Percentiles rank a stretch among this genome's conserved stretches.
These are phyloP conservation scores for Semotilus atromaculatus DNA, from an alignment of 2,797 vertebrate species.

Conservation along the genomic window DNA sequence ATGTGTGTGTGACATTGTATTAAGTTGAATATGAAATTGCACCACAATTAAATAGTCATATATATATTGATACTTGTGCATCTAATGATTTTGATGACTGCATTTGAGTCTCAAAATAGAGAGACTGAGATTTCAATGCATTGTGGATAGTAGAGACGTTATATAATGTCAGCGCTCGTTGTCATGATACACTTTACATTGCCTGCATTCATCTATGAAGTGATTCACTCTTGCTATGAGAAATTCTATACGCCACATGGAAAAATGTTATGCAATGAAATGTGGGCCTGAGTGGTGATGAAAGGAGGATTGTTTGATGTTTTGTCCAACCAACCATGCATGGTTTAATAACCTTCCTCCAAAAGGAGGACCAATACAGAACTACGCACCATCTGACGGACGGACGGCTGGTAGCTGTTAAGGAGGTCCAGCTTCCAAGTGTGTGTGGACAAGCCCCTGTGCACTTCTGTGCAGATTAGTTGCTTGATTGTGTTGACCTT, in stretches of 20 bases:
- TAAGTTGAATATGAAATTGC: not conserved
- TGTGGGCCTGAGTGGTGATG: slow-evolving; percentile 10
- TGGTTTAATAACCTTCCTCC: slow-evolving; percentile 16
- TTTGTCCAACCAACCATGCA: slow-evolving; percentile 14
- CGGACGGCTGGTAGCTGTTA: not conserved
- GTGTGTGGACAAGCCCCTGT: slow-evolving; percentile 22
- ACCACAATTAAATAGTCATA: too few relatives aligned
- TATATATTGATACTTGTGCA: not conserved
- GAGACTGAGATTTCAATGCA: not conserved
- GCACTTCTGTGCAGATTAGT: slow-evolving; percentile 38
- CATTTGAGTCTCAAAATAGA: not conserved
- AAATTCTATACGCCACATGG: slow-evolving; percentile 17
- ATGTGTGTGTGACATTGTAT: not conserved
- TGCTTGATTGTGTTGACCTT: slow-evolving; percentile 51
- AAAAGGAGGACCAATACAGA: not conserved
- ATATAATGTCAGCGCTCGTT: slow-evolving; percentile 3
- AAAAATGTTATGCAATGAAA: slow-evolving; percentile 33
- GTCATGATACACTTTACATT: slow-evolving; percentile 29
- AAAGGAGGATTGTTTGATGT: slow-evolving; percentile 37
- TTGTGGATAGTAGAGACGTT: slow-evolving; percentile 17
- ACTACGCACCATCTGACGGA: not conserved
- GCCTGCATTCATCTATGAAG: slow-evolving; percentile 39
- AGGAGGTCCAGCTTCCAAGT: slow-evolving; percentile 5
- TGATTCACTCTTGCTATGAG: slow-evolving; percentile 31
- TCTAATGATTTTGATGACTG: not conserved